These are phyloP conservation scores for Chaetogeoica ovagalla DNA, from an alignment of 2,888 invertebrate species.

Conservation along the genomic window DNA sequence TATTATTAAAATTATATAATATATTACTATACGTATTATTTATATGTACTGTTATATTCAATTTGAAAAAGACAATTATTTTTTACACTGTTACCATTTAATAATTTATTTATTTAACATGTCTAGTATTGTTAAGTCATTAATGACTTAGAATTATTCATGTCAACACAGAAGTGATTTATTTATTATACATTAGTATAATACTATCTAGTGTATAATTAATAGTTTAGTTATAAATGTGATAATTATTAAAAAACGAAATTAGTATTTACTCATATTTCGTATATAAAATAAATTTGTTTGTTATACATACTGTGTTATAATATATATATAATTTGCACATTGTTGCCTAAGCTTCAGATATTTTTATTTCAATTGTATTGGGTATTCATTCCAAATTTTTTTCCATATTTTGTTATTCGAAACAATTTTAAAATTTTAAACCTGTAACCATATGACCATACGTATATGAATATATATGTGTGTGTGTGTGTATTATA, in stretches of 20 bases:
- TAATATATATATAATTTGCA: constrained; percentile 1
- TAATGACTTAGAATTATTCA: constrained; percentile 3
- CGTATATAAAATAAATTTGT: background rate
- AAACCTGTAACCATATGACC: background rate
- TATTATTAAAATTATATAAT: background rate
- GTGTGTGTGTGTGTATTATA: background rate
- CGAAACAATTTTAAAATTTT: background rate
- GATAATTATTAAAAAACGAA: constrained; percentile 12
- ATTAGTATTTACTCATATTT: background rate
- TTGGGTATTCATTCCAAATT: constrained; percentile 20
- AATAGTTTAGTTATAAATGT: constrained; percentile 16
- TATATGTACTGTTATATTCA: constrained; percentile 25
- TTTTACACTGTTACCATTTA: constrained; percentile 39
- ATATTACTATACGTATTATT: background rate
- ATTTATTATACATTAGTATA: constrained; percentile 3
- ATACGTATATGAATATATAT: background rate
- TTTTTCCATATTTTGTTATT: background rate
- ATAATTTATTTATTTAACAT: background rate
- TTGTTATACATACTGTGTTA: background rate
- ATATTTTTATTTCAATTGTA: constrained; percentile 14
- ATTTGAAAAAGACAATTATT: constrained; percentile 48
- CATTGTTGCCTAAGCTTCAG: background rate
- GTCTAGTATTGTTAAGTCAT: constrained; percentile 38
- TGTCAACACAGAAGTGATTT: constrained; percentile 36
- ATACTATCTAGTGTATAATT: background rate